Conservation (phyloP, 2,797 vertebrate species). For the Myotis planiceps region DNA sequence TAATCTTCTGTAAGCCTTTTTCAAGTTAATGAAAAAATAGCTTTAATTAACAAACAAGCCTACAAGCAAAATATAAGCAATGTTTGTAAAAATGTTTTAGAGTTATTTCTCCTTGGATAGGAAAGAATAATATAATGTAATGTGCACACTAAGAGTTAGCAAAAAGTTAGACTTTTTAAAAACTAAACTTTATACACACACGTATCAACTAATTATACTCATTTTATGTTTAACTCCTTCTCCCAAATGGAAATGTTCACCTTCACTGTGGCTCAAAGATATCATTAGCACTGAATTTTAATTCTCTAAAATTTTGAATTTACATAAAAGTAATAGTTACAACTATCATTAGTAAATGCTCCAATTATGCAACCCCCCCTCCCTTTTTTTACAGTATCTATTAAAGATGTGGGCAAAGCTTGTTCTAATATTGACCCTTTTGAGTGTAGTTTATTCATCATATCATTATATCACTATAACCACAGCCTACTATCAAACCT, state of each 20-base stretch:
- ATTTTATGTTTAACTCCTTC: slow-evolving; percentile 45
- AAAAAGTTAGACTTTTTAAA: background rate
- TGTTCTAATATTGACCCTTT: slow-evolving; percentile 52
- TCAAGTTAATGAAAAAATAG: background rate
- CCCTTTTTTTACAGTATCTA: background rate
- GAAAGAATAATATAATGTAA: background rate
- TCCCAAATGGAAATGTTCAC: slow-evolving; percentile 42
- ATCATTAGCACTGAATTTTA: slow-evolving; percentile 40
- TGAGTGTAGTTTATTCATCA: slow-evolving; percentile 46
- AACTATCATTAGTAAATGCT: slow-evolving; percentile 39
- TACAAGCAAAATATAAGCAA: background rate
- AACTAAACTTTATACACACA: background rate
- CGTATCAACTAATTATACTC: background rate
- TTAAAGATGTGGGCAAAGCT: slow-evolving; percentile 48
- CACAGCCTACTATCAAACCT: background rate
- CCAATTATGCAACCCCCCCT: slow-evolving; percentile 14
- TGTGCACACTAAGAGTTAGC: background rate
- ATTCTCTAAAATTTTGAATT: slow-evolving; percentile 49
- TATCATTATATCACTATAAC: background rate
- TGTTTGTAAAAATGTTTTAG: background rate
- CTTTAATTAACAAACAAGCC: background rate
- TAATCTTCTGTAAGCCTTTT: background rate
- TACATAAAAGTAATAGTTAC: slow-evolving; percentile 36
- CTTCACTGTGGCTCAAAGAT: slow-evolving; percentile 12
- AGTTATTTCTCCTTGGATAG: background rate